Conservation (phyloP, 2,888 invertebrate species). For the Heliconius hortense region DNA sequence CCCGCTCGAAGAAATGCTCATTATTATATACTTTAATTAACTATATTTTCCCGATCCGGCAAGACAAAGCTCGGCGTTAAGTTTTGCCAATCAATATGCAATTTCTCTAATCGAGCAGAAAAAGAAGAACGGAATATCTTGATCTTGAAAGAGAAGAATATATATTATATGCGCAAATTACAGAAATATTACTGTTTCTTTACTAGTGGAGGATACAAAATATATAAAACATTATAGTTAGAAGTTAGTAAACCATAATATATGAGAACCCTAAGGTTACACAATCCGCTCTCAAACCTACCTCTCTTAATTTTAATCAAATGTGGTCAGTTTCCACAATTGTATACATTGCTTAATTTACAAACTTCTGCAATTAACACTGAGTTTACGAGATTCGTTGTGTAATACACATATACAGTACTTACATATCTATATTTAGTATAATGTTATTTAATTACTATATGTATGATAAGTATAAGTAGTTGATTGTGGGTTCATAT, state of each 20-base stretch:
- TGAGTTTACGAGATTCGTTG: constrained; percentile 9
- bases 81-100: background rate
- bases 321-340: constrained; percentile 15
- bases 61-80: background rate
- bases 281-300: background rate
- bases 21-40: too few species aligned
- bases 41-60: background rate
- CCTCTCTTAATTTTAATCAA: constrained; percentile 17
- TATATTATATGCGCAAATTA: too few species aligned
- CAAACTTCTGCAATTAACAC: constrained; percentile 18
- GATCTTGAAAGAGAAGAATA: too few species aligned
- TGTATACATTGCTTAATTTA: constrained; percentile 6
- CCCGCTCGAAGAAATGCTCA: background rate
- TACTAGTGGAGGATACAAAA: too few species aligned
- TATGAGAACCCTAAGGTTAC: background rate
- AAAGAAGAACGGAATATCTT: too few species aligned
- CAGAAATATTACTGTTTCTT: too few species aligned
- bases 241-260: background rate
- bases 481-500: too few species aligned
- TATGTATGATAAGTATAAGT: background rate
- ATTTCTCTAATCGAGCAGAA: too few species aligned
- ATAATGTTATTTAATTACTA: background rate
- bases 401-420: background rate
- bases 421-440: background rate
- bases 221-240: background rate